Conservation (phyloP, 2,888 invertebrate genomes). For the Xanthorhoe designata region DNA sequence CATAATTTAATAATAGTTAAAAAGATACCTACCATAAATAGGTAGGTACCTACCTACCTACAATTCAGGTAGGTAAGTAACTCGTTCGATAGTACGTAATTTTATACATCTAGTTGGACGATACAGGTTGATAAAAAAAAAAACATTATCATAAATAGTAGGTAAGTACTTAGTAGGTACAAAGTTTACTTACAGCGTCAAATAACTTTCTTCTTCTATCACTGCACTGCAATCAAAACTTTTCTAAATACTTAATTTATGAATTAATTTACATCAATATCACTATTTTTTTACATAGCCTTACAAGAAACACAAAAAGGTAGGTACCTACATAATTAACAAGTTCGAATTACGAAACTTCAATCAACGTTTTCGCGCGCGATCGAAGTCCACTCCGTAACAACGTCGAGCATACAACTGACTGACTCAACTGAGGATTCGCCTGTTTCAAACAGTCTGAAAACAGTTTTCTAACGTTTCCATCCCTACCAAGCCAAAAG, state of each 20-base stretch:
- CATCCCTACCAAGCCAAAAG: conserved; percentile 50
- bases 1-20: no score
- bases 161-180: neutral
- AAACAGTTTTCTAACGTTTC: conserved; percentile 69
- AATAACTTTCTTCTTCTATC: neutral
- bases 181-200: neutral
- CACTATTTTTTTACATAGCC: neutral
- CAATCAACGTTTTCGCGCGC: conserved; percentile 49
- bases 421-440: conserved; percentile 61
- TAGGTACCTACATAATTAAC: conserved; percentile 19
- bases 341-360: conserved; percentile 66
- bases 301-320: neutral
- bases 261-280: neutral
- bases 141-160: neutral
- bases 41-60: conserved; percentile 3
- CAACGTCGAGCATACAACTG: conserved; percentile 72
- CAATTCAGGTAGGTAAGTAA: no score
- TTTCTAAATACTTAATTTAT: neutral
- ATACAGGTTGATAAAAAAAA: no score
- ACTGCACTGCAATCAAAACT: neutral
- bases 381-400: conserved; percentile 53
- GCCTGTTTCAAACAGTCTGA: conserved; percentile 58
- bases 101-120: no score
- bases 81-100: no score
- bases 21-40: neutral